Conservation (phyloP, 2,888 invertebrate species). For the Eilema caniola region DNA sequence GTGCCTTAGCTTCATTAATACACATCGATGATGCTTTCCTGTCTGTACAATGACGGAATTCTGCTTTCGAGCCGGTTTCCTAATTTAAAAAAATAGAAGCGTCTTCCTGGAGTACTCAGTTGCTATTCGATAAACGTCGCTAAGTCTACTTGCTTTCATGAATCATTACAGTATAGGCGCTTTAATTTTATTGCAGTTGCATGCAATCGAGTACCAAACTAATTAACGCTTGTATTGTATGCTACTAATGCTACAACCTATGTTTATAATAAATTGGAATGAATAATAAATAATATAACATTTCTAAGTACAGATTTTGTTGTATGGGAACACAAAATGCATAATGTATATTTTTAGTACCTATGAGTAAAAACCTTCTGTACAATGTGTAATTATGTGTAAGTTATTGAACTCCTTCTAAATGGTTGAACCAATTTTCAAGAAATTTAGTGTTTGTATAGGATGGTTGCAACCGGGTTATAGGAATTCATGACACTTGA, state of each 20-base stretch:
- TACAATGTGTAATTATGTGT: background rate
- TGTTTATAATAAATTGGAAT: background rate
- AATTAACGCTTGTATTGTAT: slow-evolving; percentile 5
- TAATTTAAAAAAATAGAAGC: slow-evolving; percentile 77
- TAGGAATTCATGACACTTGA: background rate
- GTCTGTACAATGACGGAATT: slow-evolving; percentile 81
- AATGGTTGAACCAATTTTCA: background rate
- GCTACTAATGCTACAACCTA: background rate
- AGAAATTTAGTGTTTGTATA: background rate
- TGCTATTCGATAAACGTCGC: slow-evolving; percentile 40
- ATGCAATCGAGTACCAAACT: slow-evolving; percentile 32
- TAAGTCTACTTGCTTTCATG: slow-evolving; percentile 42
- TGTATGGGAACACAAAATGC: background rate
- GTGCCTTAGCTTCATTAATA: slow-evolving; percentile 81
- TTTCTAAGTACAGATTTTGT: background rate
- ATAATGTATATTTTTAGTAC: background rate
- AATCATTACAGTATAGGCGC: slow-evolving; percentile 40
- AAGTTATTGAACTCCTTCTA: background rate
- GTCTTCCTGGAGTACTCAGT: slow-evolving; percentile 48
- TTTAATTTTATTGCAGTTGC: slow-evolving; percentile 40
- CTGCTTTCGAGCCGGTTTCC: slow-evolving; percentile 83
- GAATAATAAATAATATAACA: background rate
- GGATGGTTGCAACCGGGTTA: background rate
- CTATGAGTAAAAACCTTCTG: background rate
- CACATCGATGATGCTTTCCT: slow-evolving; percentile 82